These are phyloP conservation scores for Heliconius ethilla DNA, from an alignment of 2,888 invertebrate species.

Conservation along the genomic window DNA sequence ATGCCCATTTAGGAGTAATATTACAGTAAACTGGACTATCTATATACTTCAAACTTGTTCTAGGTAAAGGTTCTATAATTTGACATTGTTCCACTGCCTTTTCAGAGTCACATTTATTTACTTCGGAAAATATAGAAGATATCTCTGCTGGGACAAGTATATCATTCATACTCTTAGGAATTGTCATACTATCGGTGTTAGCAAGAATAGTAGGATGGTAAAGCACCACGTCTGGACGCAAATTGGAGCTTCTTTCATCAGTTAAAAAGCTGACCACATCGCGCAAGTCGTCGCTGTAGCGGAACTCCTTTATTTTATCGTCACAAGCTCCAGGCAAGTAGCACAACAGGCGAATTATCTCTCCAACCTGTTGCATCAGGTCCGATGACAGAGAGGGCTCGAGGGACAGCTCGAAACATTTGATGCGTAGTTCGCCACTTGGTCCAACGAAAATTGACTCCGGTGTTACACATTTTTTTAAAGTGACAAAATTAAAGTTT, in stretches of 20 bases:
- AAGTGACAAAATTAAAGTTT: conserved; percentile 56
- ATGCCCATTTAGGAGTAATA: conserved; percentile 57
- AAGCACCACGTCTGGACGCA: conserved; percentile 70
- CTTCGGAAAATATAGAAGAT: conserved; percentile 52
- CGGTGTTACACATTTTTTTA: conserved; percentile 63
- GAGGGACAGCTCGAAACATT: conserved; percentile 65
- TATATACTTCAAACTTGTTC: conserved; percentile 54
- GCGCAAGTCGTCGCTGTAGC: conserved; percentile 70
- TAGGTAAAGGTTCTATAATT: conserved; percentile 63
- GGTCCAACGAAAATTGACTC: conserved; percentile 66
- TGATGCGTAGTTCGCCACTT: conserved; percentile 65
- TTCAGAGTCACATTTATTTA: conserved; percentile 75
- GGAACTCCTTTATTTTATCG: conserved; percentile 55
- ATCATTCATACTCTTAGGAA: conserved; percentile 56
- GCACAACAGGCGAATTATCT: conserved; percentile 59
- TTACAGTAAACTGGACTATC: conserved; percentile 73
- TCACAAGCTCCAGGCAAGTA: conserved; percentile 49
- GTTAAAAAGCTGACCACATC: conserved; percentile 67
- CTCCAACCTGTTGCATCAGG: conserved; percentile 66
- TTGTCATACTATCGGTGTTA: conserved; percentile 61
- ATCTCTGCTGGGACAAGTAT: conserved; percentile 58
- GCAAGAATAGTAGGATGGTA: conserved; percentile 76
- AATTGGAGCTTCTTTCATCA: conserved; percentile 59
- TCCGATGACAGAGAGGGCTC: conserved; percentile 42
- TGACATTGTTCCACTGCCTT: conserved; percentile 68